Percentiles rank a stretch among this genome's conserved stretches.
Conservation (phyloP, 2,888 invertebrate genomes). For the Drosophila mulleri region DNA sequence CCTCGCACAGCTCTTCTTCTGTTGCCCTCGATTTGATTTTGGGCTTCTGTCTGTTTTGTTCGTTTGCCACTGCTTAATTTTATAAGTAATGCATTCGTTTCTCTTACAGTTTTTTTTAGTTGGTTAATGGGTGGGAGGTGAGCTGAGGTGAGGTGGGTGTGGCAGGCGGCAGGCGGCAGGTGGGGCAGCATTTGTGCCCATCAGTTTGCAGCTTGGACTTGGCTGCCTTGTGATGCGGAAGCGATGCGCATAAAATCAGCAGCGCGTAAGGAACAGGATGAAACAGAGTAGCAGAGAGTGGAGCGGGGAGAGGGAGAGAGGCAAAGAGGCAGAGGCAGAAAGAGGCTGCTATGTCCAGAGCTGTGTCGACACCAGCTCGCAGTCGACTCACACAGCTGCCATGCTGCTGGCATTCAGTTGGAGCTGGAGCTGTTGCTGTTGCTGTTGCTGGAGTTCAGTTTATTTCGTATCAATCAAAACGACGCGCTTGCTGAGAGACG, state of each 20-base stretch:
- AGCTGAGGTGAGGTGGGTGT: not conserved
- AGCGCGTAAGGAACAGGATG: conserved; percentile 62
- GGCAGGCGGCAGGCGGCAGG: not conserved
- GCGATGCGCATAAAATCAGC: conserved; percentile 75
- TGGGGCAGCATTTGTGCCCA: conserved; percentile 4
- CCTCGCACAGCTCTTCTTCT: not conserved
- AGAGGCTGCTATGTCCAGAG: conserved; percentile 22
- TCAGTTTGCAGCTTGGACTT: conserved; percentile 44
- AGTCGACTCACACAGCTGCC: conserved; percentile 12
- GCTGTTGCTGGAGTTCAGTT: conserved; percentile 19
- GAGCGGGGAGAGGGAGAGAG: not conserved
- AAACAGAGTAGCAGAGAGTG: conserved; percentile 6
- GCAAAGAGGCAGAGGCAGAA: not conserved
- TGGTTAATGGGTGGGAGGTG: not conserved
- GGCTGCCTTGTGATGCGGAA: conserved; percentile 69
- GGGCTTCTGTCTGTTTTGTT: conserved; percentile 42
- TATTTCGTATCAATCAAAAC: conserved; percentile 79
- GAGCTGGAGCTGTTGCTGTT: not conserved
- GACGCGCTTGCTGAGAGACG: conserved; percentile 55
- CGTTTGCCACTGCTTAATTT: conserved; percentile 69
- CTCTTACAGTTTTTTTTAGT: not conserved
- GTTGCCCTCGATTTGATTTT: conserved; percentile 42
- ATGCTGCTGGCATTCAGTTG: conserved; percentile 18
- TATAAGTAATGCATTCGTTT: conserved; percentile 62
- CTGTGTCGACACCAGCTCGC: conserved; percentile 37